A percentile compares a stretch with the other conserved stretches of the same genome.
These are phyloP conservation scores for Hephaestus fuliginosus DNA, from an alignment of 2,797 vertebrate genomes.

Conservation along the genomic window DNA sequence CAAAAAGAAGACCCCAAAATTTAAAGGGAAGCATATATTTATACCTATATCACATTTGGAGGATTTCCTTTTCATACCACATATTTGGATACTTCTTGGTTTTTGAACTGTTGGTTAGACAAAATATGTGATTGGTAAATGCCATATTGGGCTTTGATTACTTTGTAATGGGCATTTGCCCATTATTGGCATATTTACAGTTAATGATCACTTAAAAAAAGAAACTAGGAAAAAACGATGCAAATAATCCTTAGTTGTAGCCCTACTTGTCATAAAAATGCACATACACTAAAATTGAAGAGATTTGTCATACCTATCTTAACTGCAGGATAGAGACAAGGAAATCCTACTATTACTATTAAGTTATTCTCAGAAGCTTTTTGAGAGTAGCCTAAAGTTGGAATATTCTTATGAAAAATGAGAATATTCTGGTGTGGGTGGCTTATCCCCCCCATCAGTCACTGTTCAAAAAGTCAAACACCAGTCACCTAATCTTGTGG, in stretches of 20 bases:
- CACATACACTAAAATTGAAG: not conserved
- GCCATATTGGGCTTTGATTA: not conserved
- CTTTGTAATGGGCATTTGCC: not conserved
- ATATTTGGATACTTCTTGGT: too few species aligned
- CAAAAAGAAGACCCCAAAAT: not conserved
- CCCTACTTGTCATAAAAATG: not conserved
- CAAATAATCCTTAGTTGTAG: not conserved
- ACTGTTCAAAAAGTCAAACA: conserved; percentile 52
- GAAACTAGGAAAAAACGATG: not conserved
- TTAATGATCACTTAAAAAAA: not conserved
- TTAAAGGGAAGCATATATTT: not conserved
- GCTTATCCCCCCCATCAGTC: conserved; percentile 30
- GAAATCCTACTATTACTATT: not conserved
- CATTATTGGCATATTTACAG: not conserved
- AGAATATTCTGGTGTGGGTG: conserved; percentile 9
- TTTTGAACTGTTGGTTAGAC: not conserved
- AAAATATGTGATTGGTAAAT: not conserved
- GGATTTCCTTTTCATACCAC: not conserved
- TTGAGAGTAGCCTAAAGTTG: not conserved
- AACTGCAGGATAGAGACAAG: not conserved
- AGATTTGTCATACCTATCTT: not conserved
- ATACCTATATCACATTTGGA: not conserved
- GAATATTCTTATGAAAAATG: conserved; percentile 30
- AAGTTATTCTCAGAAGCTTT: not conserved
- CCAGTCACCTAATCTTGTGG: conserved; percentile 55